Percentiles rank a stretch among this genome's conserved stretches.
phyloP scores from a whole-genome alignment of 1,140 invertebrate genomes.

The Acromyrmex echinatior region DNA sequence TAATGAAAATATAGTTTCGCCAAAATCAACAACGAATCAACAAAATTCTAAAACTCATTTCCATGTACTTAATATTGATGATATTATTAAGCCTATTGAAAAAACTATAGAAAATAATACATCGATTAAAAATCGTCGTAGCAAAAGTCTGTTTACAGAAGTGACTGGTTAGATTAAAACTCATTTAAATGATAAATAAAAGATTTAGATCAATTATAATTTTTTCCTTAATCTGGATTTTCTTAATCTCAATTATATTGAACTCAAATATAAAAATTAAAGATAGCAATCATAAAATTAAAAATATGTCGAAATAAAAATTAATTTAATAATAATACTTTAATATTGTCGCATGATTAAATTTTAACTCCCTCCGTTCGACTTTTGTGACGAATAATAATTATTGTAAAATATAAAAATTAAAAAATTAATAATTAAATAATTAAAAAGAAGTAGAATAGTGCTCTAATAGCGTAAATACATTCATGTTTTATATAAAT shows the following conservation, averaged over 20 bases:
- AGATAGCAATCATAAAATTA: background rate
- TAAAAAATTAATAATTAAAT: conserved; percentile 6
- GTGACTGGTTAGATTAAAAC: conserved; percentile 58
- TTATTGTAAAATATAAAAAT: background rate
- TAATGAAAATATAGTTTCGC: background rate
- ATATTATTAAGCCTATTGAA: background rate
- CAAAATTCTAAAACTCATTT: conserved; percentile 1
- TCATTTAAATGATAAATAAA: background rate
- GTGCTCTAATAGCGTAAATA: background rate
- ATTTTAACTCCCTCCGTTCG: background rate
- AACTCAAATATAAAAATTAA: background rate
- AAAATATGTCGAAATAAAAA: background rate
- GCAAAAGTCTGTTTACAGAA: conserved; percentile 22
- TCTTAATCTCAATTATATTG: background rate
- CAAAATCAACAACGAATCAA: conserved; percentile 16
- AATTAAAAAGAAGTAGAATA: background rate
- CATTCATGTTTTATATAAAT: background rate
- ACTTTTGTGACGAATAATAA: background rate
- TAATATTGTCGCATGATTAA: background rate
- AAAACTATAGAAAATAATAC: conserved; percentile 32
- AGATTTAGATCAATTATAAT: background rate
- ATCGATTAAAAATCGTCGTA: background rate
- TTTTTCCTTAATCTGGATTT: too few species aligned
- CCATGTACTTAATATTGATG: background rate
- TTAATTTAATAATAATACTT: conserved; percentile 15